phyloP scores from a whole-genome alignment of 1,140 invertebrate genomes.

The Stratiolaelaps scimitus region DNA sequence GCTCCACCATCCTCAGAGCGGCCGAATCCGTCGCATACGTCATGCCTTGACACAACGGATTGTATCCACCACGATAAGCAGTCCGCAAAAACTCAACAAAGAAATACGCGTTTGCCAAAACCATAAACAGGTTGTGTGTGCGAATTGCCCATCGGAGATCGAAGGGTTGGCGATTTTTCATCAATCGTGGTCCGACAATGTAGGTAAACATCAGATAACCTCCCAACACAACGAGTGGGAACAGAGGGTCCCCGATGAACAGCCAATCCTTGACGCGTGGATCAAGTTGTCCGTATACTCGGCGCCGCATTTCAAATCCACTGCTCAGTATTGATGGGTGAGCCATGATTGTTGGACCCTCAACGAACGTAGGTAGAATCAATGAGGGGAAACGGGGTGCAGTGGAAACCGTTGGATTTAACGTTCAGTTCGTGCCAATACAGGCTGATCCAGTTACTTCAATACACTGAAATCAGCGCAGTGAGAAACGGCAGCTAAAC shows the following conservation, averaged over 20 bases:
- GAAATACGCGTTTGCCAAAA: conserved; percentile 33
- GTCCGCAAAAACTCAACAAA: conserved; percentile 33
- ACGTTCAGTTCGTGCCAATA: too few species aligned
- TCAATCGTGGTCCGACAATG: conserved; percentile 41
- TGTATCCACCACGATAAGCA: conserved; percentile 30
- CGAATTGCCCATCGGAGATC: conserved; percentile 45
- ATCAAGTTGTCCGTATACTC: not conserved
- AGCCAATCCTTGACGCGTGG: conserved; percentile 14
- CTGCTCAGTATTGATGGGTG: too few species aligned
- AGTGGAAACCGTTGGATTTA: too few species aligned
- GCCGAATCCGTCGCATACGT: conserved; percentile 17
- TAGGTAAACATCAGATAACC: conserved; percentile 45
- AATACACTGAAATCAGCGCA: too few species aligned
- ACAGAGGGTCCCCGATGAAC: not conserved
- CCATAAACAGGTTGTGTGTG: conserved; percentile 70
- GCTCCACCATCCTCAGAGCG: conserved; percentile 22
- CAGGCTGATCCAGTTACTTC: too few species aligned
- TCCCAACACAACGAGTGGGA: conserved; percentile 3
- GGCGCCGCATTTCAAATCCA: too few species aligned
- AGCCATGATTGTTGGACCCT: too few species aligned
- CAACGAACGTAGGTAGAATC: too few species aligned
- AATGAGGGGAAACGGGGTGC: too few species aligned
- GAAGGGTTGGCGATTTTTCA: conserved; percentile 42
- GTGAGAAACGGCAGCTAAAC: too few species aligned
- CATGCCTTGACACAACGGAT: conserved; percentile 26